Percentiles rank a stretch among this genome's conserved stretches.
These are phyloP conservation scores for Maconellicoccus hirsutus DNA, from an alignment of 1,140 invertebrate genomes.

Conservation along the genomic window DNA sequence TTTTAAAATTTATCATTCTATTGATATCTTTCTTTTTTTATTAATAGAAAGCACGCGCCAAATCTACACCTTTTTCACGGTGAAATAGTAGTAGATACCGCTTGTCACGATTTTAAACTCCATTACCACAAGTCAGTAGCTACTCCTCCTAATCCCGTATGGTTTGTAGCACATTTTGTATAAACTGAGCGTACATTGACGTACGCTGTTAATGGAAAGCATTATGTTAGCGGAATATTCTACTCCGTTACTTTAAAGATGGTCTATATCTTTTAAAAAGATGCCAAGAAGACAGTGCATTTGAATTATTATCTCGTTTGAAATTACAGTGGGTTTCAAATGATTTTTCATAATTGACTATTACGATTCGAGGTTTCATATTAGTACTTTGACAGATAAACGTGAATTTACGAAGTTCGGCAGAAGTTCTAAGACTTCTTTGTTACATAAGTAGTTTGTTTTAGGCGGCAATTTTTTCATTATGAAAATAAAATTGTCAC, in stretches of 20 bases:
- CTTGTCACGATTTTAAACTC: slow-evolving; percentile 20
- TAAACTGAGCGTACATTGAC: slow-evolving; percentile 17
- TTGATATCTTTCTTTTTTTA: background rate
- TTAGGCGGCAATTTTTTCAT: too few relatives aligned
- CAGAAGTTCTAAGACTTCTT: too few relatives aligned
- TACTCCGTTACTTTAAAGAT: background rate
- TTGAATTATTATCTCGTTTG: background rate
- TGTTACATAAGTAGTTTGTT: too few relatives aligned
- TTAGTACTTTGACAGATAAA: too few relatives aligned
- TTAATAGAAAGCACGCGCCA: slow-evolving; percentile 19
- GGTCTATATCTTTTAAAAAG: background rate
- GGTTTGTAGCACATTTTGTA: slow-evolving; percentile 22
- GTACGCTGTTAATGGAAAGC: slow-evolving; percentile 13
- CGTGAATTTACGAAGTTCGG: too few relatives aligned
- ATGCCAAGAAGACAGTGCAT: background rate
- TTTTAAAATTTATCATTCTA: background rate
- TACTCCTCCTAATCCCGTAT: slow-evolving; percentile 14
- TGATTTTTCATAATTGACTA: background rate
- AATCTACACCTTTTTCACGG: slow-evolving; percentile 10
- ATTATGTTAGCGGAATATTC: slow-evolving; percentile 17
- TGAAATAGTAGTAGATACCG: background rate
- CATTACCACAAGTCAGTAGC: slow-evolving; percentile 16
- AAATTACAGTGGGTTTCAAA: slow-evolving; percentile 11
- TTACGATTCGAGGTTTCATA: too few relatives aligned
- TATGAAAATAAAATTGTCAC: too few relatives aligned